Percentiles rank a stretch among this genome's conserved stretches.
These are phyloP conservation scores for Stegostoma tigrinum DNA, from an alignment of 2,113 vertebrate genomes.

Conservation along the genomic window DNA sequence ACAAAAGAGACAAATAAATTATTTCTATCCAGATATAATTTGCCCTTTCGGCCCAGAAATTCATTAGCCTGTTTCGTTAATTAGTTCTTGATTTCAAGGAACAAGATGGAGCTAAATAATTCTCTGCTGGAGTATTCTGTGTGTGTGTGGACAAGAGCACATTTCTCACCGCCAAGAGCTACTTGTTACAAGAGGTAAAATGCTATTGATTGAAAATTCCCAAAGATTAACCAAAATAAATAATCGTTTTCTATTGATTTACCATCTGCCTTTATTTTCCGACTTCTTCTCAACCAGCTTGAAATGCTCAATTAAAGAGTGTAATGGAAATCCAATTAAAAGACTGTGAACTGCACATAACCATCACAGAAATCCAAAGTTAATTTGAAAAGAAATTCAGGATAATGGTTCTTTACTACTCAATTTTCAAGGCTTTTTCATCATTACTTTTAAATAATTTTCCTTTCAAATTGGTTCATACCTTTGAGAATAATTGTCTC, in stretches of 20 bases:
- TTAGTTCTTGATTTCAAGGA: neutral
- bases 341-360: neutral
- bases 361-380: neutral
- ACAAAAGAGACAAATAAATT: neutral
- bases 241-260: neutral
- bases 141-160: neutral
- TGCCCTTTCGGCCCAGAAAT: neutral
- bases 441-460: neutral
- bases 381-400: neutral
- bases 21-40: neutral
- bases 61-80: neutral
- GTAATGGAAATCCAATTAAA: constrained; percentile 2
- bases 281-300: neutral
- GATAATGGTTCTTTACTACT: neutral
- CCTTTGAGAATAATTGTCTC: neutral
- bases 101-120: neutral
- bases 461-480: neutral
- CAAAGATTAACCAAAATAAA: neutral
- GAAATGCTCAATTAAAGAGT: neutral
- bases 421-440: neutral
- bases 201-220: neutral
- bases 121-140: neutral
- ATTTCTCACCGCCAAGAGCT: neutral
- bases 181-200: neutral
- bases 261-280: neutral